Base-by-base conservation (phyloP, 37 sponge, comb jelly and placozoan species). In the Halisarca cf. caerulea region DNA sequence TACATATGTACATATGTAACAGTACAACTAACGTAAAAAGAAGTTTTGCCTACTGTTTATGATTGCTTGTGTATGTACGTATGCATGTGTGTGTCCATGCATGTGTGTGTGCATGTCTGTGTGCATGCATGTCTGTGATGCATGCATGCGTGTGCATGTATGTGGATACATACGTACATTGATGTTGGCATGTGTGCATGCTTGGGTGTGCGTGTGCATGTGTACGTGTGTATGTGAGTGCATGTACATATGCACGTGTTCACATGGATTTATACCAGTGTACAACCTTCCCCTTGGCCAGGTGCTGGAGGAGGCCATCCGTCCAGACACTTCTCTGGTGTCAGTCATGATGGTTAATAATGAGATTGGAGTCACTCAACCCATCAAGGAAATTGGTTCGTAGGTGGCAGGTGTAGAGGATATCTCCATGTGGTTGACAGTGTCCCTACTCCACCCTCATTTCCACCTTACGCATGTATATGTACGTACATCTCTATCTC, bases 271-370 rank as follows among this genome's bases (percentile, higher is more conserved):
- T 11, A 47, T 14, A 11, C 51, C 11, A 59, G 62, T 3, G 34
- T 6, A 47, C 51, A 47, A 11, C 11, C 9, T 47, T 47, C 9
- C 36, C 28, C n/a, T 60, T 37, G 28, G 45, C 20, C 58, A 95
- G 91, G 85, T 83, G 0, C 77, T 98, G 35, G 87, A 87, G 42
- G 86, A 82, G 2, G 84, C 92, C 47, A 88, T 98, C 34, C 43
- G 85, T 32, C 92, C 92, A 25, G 89, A 91, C 57, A 98, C 98
- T 2, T 79, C 89, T 11, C 88, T 99, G 9, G 90, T 95, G 32
- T 99, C 99, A 3, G 75, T 99, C 23, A 99, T 99, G 96, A 84
- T 90, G 18, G 97, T 99, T 18, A 99, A 99, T 58, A 99, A 99
- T 86, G 99, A 99, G 87, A 96, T 99, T 44, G 99, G 99, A 66